phyloP scores from a whole-genome alignment of 1,140 invertebrate genomes.

The Drosophila sturtevanti region DNA sequence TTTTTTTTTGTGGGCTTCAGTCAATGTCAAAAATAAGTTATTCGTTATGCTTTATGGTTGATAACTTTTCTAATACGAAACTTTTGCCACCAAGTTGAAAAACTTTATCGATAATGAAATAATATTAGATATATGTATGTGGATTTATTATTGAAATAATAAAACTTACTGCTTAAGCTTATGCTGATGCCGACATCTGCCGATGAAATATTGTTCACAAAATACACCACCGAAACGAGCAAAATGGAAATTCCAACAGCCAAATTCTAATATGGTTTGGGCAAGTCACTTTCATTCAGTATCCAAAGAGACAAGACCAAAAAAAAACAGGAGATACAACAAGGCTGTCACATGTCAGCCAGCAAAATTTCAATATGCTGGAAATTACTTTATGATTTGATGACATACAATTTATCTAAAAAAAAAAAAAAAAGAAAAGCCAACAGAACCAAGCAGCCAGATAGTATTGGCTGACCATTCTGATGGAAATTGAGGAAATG shows the following conservation, averaged over 20 bases:
- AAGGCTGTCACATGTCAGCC: constrained; percentile 29
- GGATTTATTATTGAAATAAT: constrained; percentile 72
- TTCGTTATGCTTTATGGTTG: not conserved
- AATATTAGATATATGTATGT: constrained; percentile 37
- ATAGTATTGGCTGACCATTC: not conserved
- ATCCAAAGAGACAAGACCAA: not conserved
- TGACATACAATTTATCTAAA: constrained; percentile 79
- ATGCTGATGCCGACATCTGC: constrained; percentile 55
- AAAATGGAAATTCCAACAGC: constrained; percentile 2
- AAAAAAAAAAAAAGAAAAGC: constrained; percentile 18
- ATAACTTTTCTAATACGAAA: constrained; percentile 13
- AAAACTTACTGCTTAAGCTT: constrained; percentile 38
- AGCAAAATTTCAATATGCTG: constrained; percentile 77
- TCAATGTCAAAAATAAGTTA: constrained; percentile 1
- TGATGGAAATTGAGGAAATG: not conserved
- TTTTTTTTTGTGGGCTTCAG: not conserved
- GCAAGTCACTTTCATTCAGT: constrained; percentile 17
- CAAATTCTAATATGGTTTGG: constrained; percentile 57
- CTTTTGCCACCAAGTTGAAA: constrained; percentile 3
- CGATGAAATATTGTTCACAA: constrained; percentile 74
- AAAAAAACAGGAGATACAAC: not conserved
- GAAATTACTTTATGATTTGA: constrained; percentile 82
- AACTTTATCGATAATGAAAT: constrained; percentile 77
- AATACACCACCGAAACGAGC: constrained; percentile 33
- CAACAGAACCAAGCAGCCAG: not conserved